Evolutionary conservation across 1,140 invertebrate genomes (phyloP), one percentile per base, ranked within the genome.

Genomic region (Calliopsis andreniformis): DNA sequence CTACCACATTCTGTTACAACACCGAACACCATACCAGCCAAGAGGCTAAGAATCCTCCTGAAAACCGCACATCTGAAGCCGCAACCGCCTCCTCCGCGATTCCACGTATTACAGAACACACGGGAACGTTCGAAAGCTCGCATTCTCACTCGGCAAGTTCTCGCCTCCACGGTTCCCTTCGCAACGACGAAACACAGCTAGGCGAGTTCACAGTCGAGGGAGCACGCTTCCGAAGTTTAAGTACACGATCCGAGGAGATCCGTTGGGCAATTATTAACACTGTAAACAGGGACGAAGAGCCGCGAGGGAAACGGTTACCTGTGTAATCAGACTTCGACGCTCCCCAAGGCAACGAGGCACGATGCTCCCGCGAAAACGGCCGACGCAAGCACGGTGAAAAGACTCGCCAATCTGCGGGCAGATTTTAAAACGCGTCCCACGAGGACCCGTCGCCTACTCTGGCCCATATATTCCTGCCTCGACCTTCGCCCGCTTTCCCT

Each of bases 401-500:
- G 42, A 12, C 12, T n/a, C n/a, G n/a, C n/a, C n/a, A n/a, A n/a
- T n/a, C n/a, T n/a, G n/a, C n/a, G n/a, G n/a, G n/a, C 55, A 35
- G 35, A 39, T 5, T 20, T 0, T 23, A 35, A 59, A 70, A 70
- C 30, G 7, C 39, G 30, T 49, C 16, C 8, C 10, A 45, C n/a
- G 51, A n/a, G 39, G 18, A 35, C 1, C 32, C 16, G n/a, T 47
- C 20, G 3, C 8, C 28, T 23, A 2, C 59, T 18, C 43, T 12
- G 20, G 2, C 20, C 14, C 8, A 12, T 20, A 8, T 14, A 39
- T 23, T 28, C 18, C 3, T 28, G 23, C 6, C 23, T 28, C 23
- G 58, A 62, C 43, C 69, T 71, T 71, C 58, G 30, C 23, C 18
- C 49, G 42, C 61, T 72, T 80, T 80, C 59, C 47, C 56, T 56